A percentile compares a stretch with the other conserved stretches of the same genome.
Conservation (phyloP, 2,888 invertebrate species). For the Melieria crassipennis region DNA sequence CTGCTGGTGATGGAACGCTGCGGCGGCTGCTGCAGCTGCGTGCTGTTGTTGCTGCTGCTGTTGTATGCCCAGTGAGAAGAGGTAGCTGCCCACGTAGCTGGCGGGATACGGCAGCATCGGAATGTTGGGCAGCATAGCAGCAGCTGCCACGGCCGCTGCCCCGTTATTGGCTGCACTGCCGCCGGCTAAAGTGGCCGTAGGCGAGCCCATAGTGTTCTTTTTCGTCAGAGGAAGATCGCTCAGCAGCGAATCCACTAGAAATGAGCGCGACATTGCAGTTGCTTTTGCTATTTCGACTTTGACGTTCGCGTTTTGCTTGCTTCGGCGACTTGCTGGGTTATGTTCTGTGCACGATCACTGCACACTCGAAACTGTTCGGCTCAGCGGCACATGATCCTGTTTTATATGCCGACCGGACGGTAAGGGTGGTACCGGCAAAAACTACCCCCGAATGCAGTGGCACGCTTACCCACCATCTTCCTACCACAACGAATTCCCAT, state of each 20-base stretch:
- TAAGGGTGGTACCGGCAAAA: conserved; percentile 29
- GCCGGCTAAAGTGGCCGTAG: conserved; percentile 49
- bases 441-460: conserved; percentile 38
- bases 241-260: conserved; percentile 82
- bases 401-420: conserved; percentile 53
- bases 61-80: conserved; percentile 73
- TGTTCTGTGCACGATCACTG: conserved; percentile 49
- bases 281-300: background rate
- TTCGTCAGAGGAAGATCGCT: conserved; percentile 69
- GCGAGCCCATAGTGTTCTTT: conserved; percentile 52
- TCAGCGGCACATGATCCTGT: conserved; percentile 36
- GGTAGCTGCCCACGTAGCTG: conserved; percentile 72
- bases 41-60: conserved; percentile 68
- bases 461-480: conserved; percentile 39
- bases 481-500: conserved; percentile 52
- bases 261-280: conserved; percentile 79
- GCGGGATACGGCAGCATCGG: conserved; percentile 73
- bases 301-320: background rate
- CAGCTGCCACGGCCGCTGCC: conserved; percentile 67
- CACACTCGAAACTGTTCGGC: conserved; percentile 51
- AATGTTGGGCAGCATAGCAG: conserved; percentile 56
- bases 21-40: conserved; percentile 48
- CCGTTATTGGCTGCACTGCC: conserved; percentile 51
- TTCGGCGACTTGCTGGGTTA: background rate
- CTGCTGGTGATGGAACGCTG: conserved; percentile 46